Percentiles rank a stretch among this genome's conserved stretches.
Evolutionary conservation across 1,140 invertebrate species (phyloP).

Genomic region (Dryas iulia): DNA sequence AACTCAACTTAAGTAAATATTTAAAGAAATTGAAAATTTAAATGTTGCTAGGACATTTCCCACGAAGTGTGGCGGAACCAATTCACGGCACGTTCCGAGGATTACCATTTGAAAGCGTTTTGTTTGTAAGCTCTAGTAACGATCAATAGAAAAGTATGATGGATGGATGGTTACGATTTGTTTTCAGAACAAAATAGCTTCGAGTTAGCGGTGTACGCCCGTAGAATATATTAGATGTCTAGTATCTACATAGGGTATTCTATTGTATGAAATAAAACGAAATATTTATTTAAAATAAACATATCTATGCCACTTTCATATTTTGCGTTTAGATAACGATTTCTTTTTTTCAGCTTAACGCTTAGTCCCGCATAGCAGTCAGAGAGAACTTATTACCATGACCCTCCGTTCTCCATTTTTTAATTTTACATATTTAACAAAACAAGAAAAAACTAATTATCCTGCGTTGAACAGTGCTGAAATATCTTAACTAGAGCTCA

Average conservation of each 20-base stretch:
- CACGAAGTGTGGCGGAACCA: conserved; percentile 68
- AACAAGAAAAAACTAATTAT: neutral
- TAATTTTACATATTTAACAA: too few species aligned
- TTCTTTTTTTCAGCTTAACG: too few species aligned
- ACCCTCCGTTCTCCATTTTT: too few species aligned
- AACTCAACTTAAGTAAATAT: conserved; percentile 6
- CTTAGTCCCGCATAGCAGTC: too few species aligned
- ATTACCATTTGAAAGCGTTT: conserved; percentile 78
- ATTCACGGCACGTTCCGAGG: conserved; percentile 66
- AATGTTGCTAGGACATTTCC: conserved; percentile 48
- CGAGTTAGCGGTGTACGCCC: conserved; percentile 59
- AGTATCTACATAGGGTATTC: neutral
- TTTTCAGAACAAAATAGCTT: conserved; percentile 72
- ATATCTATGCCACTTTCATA: neutral
- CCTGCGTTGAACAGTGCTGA: neutral
- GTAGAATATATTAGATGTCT: conserved; percentile 62
- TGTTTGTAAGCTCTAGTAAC: conserved; percentile 69
- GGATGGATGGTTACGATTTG: conserved; percentile 69
- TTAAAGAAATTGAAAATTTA: conserved; percentile 21
- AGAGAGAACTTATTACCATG: too few species aligned
- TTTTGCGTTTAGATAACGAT: too few species aligned
- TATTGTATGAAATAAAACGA: neutral
- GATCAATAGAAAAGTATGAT: conserved; percentile 76
- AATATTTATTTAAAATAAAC: neutral
- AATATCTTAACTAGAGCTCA: neutral